Evolutionary conservation across 1,140 invertebrate species (phyloP), one percentile per base, ranked within the genome.

Genomic region (Acromyrmex charruanus): DNA sequence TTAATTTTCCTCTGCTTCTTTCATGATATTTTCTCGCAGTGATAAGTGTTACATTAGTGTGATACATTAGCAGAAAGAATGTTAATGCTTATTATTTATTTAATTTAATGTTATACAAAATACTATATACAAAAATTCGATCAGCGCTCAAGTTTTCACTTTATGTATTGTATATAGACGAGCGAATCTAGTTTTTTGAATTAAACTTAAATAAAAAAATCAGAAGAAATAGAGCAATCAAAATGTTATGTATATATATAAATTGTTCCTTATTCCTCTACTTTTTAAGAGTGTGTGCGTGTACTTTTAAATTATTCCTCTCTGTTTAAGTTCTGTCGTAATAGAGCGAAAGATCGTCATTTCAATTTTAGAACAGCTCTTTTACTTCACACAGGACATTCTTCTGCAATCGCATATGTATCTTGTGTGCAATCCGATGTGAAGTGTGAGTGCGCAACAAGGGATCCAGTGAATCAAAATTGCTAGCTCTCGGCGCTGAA

Each of bases 311-410:
- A 80, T 21, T 14, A 35, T 80, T 6, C 7, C n/a, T 51, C 7
- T 49, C 3, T 18, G 0, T 28, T 7, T 25, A 14, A 68, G 14
- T 55, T 68, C 9, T 55, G 14, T 55, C 3, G 10, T 12, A 3
- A 25, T 28, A 35, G 10, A 49, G 21, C 25, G 21, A 77, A 31
- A 25, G 28, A 53, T 18, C 39, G 25, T 63, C 68, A 59, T 85
- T 79, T 74, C 65, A 77, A 72, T 77, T 89, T 87, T 35, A 61
- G 63, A 85, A 16, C 44, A 61, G 9, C 75, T 14, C 1, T 21
- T 59, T 74, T 35, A 16, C 35, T 87, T 12, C 9, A 44, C 9
- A 44, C 39, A 21, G 28, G 7, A 44, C 21, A n/a, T 65, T 72
- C n/a, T 25, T 65, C 16, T 39, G 35, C 53, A 49, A 49, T 65